These are phyloP conservation scores for Drosophila mimetica DNA, from an alignment of 2,888 invertebrate species.

Conservation along the genomic window DNA sequence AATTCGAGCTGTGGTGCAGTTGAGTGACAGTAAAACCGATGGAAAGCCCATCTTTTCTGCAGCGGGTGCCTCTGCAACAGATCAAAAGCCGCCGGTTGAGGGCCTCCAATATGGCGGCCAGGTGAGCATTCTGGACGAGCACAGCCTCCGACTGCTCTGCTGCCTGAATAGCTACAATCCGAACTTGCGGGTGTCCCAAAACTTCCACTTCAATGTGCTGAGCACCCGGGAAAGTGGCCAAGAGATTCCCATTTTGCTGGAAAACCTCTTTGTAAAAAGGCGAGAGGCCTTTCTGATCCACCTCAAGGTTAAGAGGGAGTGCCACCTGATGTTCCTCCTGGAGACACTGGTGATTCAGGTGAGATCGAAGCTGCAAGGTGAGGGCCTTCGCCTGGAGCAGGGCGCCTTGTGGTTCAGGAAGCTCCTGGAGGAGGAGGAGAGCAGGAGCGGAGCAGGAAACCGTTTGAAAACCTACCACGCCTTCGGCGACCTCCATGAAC, in stretches of 20 bases:
- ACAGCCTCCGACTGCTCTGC: constrained; percentile 40
- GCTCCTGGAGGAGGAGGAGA: constrained; percentile 46
- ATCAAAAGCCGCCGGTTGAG: background rate
- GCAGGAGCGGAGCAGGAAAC: background rate
- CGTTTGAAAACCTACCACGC: constrained; percentile 19
- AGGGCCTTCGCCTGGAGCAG: constrained; percentile 18
- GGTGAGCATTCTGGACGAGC: constrained; percentile 45
- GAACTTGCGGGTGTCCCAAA: constrained; percentile 35
- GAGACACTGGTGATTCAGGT: constrained; percentile 54
- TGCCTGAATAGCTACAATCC: constrained; percentile 30
- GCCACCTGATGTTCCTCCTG: constrained; percentile 49
- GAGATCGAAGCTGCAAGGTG: constrained; percentile 46
- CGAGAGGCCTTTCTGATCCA: constrained; percentile 51
- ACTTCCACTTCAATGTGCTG: constrained; percentile 52
- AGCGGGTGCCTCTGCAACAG: background rate
- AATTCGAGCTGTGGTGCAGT: constrained; percentile 14
- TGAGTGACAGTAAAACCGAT: background rate
- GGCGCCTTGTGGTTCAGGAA: constrained; percentile 41
- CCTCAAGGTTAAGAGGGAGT: constrained; percentile 40
- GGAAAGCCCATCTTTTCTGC: background rate
- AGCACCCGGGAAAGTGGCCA: constrained; percentile 19
- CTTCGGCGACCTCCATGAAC: constrained; percentile 24
- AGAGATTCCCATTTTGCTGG: constrained; percentile 49
- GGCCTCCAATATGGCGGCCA: constrained; percentile 35
- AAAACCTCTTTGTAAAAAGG: constrained; percentile 45